phyloP scores from a whole-genome alignment of 2,888 invertebrate genomes.

The Phlogophora meticulosa region DNA sequence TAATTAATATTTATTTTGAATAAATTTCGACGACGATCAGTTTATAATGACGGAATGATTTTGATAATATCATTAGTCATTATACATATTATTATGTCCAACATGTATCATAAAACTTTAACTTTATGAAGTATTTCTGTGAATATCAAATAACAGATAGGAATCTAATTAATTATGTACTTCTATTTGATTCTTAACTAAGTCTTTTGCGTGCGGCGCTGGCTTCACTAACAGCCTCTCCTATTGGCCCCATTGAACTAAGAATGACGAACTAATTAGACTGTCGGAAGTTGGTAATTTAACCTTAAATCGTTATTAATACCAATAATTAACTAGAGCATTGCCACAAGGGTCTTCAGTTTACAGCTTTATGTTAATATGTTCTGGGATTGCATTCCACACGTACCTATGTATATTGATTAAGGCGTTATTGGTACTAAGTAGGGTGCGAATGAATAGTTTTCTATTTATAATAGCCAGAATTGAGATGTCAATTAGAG shows the following conservation, averaged over 20 bases:
- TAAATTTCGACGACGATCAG: conserved; percentile 59
- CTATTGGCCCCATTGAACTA: conserved; percentile 50
- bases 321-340: conserved; percentile 32
- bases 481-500: conserved; percentile 84
- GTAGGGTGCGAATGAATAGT: conserved; percentile 79
- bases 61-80: conserved; percentile 63
- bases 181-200: conserved; percentile 48
- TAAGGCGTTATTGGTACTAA: conserved; percentile 77
- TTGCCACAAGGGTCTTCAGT: conserved; percentile 11
- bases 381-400: conserved; percentile 58
- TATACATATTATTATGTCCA: conserved; percentile 58
- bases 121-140: conserved; percentile 60
- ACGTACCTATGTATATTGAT: conserved; percentile 74
- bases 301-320: conserved; percentile 37
- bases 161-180: conserved; percentile 58
- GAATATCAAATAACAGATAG: conserved; percentile 63
- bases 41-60: conserved; percentile 65
- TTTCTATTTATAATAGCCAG: conserved; percentile 73
- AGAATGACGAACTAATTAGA: conserved; percentile 57
- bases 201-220: conserved; percentile 27
- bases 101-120: conserved; percentile 52
- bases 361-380: conserved; percentile 29
- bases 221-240: conserved; percentile 33
- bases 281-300: conserved; percentile 49
- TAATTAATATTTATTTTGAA: conserved; percentile 74